Evolutionary conservation across 2,797 vertebrate species (phyloP).

Genomic region (Sitta carolinensis): DNA sequence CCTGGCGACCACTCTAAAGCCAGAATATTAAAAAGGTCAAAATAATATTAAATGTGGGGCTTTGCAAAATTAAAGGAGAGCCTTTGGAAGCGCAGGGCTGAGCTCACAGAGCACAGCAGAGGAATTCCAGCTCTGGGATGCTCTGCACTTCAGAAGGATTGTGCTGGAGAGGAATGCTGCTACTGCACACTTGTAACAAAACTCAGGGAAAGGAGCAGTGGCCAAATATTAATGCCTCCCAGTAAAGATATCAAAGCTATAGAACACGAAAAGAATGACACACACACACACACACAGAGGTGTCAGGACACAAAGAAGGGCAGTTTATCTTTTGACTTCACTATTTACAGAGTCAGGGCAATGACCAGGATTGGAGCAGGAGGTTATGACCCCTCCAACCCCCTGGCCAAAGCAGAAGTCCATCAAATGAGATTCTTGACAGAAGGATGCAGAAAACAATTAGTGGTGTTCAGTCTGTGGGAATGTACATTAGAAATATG

Average conservation of each 20-base stretch:
- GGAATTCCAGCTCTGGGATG: neutral
- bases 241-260: slow-evolving; percentile 26
- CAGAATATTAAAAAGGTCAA: slow-evolving; percentile 68
- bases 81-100: neutral
- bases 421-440: too few relatives aligned
- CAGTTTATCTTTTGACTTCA: too few relatives aligned
- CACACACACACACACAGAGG: too few relatives aligned
- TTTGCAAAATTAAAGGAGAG: slow-evolving; percentile 40
- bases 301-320: too few relatives aligned
- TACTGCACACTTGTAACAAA: neutral
- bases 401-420: too few relatives aligned
- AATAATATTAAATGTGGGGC: slow-evolving; percentile 34
- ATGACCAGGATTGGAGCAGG: too few relatives aligned
- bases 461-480: too few relatives aligned
- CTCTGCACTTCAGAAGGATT: neutral
- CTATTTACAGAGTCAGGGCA: too few relatives aligned
- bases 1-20: slow-evolving; percentile 36
- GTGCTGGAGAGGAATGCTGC: neutral
- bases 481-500: too few relatives aligned
- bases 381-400: too few relatives aligned
- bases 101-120: neutral
- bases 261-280: too few relatives aligned
- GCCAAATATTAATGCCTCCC: slow-evolving; percentile 33
- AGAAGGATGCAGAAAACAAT: too few relatives aligned
- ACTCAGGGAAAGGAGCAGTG: slow-evolving; percentile 3